Evolutionary conservation across 2,113 vertebrate species (phyloP).

Genomic region (Peucedramus taeniatus): DNA sequence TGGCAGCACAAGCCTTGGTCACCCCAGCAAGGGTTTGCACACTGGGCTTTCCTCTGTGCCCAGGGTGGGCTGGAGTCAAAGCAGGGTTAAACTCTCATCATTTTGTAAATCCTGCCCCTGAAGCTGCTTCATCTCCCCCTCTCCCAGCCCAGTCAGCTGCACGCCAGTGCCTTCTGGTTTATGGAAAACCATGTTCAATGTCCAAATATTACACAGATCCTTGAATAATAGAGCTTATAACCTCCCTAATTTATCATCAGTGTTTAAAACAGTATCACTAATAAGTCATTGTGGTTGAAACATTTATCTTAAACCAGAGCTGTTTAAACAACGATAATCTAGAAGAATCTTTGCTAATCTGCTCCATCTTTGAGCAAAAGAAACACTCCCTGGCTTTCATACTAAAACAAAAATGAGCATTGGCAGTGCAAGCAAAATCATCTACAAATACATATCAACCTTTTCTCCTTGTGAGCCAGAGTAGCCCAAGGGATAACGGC

Average conservation of each 20-base stretch:
- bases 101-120: neutral
- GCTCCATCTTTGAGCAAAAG: neutral
- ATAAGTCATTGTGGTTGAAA: neutral
- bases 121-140: neutral
- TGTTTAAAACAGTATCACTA: neutral
- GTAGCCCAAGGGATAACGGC: slow-evolving; percentile 28
- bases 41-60: accelerated
- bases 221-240: neutral
- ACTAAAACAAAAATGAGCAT: neutral
- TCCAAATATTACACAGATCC: neutral
- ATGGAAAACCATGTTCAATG: neutral
- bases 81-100: neutral
- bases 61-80: neutral
- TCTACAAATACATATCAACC: slow-evolving; percentile 48
- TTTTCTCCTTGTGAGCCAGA: slow-evolving; percentile 36
- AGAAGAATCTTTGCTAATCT: neutral
- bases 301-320: neutral
- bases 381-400: neutral
- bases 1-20: accelerated
- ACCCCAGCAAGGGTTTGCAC: accelerated
- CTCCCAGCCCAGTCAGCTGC: neutral
- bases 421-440: slow-evolving; percentile 19
- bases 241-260: neutral
- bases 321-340: neutral
- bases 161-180: neutral